phyloP scores from a whole-genome alignment of 1,140 invertebrate species.

The Babylonia areolata region DNA sequence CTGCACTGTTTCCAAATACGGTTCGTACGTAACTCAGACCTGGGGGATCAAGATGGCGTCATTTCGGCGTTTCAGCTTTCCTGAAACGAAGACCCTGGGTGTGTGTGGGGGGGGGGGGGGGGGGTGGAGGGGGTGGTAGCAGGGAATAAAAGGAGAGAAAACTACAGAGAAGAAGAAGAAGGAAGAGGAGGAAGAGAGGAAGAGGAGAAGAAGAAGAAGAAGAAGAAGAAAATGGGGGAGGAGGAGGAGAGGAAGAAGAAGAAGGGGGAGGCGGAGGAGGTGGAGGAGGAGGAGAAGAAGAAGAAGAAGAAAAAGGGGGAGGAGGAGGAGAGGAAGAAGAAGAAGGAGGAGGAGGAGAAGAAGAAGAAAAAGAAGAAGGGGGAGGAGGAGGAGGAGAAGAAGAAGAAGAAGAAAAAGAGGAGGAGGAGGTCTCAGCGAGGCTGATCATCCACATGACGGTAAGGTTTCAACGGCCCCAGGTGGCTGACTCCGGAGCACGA shows the following conservation, averaged over 20 bases:
- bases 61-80: too few species aligned
- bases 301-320: not conserved
- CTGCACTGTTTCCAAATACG: too few species aligned
- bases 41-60: too few species aligned
- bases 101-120: not conserved
- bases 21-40: too few species aligned
- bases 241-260: conserved; percentile 20
- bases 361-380: conserved; percentile 25
- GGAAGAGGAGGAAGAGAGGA: conserved; percentile 9
- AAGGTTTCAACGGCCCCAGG: too few species aligned
- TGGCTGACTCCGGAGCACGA: too few species aligned
- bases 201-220: conserved; percentile 1
- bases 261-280: not conserved
- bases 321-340: not conserved
- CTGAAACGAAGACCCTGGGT: too few species aligned
- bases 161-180: not conserved
- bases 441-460: too few species aligned
- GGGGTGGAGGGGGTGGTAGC: not conserved
- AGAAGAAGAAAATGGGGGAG: conserved; percentile 1
- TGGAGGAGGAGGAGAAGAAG: not conserved
- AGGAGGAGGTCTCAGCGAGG: too few species aligned
- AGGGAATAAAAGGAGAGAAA: too few species aligned
- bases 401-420: not conserved
- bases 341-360: conserved; percentile 23
- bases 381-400: conserved; percentile 25